Base-by-base conservation (phyloP, 2,888 invertebrate genomes). In the Erebia ligea region DNA sequence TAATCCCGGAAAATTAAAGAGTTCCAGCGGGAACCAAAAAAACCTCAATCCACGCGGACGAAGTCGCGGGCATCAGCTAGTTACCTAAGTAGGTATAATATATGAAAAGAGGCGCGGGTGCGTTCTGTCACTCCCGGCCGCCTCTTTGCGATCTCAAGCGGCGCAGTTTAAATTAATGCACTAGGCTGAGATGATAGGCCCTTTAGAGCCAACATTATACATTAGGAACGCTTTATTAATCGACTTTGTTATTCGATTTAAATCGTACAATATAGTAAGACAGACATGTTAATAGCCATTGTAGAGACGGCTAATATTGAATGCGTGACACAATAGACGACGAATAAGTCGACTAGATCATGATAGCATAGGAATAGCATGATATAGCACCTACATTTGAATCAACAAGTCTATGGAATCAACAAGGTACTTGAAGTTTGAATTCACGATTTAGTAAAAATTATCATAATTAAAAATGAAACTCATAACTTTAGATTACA, bases 111-210 rank as follows among this genome's bases (percentile, higher is more conserved):
- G 70, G 79, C 86, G 85, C 88, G 86, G 84, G 84, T 88, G 89
- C 84, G 82, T 78, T 79, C 76, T 76, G 69, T 75, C 76, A 78
- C 74, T 79, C 80, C 81, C 58, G 61, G 52, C 81, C 82, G 82
- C 82, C 82, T 25, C 34, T 48, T 63, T 59, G 80, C 79, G 77
- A 76, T 21, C 15, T 52, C 78, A 77, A 71, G 75, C 76, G 79
- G 78, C 77, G 78, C 73, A 83, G 87, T 87, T 90, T 87, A 87
- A 83, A 88, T 85, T 86, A 88, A 91, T 89, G 88, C 86, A 83
- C 81, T 77, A 73, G 34, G 17, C 83, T 89, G 85, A 91, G 84
- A 88, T 84, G 83, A 85, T 88, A 90, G 90, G 84, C 86, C 84
- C 75, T 76, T 77, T 84, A 80, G 80, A 86, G 78, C 84, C 79